Conservation (phyloP, 2,888 invertebrate genomes). For the Psylliodes chrysocephalus region DNA sequence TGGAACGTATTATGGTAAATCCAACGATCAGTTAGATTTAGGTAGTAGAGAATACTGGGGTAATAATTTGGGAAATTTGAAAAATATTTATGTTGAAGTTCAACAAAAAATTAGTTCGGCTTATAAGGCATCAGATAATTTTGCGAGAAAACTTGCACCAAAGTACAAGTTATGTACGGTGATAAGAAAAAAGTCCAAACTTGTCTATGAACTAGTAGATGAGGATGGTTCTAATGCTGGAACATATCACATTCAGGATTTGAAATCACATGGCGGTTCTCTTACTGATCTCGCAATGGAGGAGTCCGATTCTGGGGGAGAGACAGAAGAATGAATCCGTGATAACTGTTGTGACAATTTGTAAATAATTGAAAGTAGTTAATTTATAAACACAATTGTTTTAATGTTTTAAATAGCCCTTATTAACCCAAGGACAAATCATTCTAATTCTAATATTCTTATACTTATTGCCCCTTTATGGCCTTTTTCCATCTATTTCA, state of each 20-base stretch:
- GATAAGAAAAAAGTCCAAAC: background rate
- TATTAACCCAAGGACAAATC: too few species aligned
- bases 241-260: constrained; percentile 18
- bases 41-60: background rate
- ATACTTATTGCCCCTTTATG: too few species aligned
- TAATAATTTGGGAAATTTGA: background rate
- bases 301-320: too few species aligned
- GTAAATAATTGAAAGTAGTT: too few species aligned
- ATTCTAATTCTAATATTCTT: too few species aligned
- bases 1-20: background rate
- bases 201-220: constrained; percentile 26
- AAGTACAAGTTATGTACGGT: constrained; percentile 13
- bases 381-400: too few species aligned
- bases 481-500: too few species aligned
- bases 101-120: background rate
- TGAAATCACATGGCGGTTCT: constrained; percentile 13
- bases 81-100: background rate
- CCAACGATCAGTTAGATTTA: background rate
- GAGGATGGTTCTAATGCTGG: constrained; percentile 17
- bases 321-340: too few species aligned
- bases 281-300: background rate
- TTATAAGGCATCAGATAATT: constrained; percentile 1
- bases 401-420: too few species aligned
- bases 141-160: constrained; percentile 17
- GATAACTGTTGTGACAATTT: too few species aligned